Conservation (phyloP, 1,140 invertebrate species). For the Hyles euphorbiae region DNA sequence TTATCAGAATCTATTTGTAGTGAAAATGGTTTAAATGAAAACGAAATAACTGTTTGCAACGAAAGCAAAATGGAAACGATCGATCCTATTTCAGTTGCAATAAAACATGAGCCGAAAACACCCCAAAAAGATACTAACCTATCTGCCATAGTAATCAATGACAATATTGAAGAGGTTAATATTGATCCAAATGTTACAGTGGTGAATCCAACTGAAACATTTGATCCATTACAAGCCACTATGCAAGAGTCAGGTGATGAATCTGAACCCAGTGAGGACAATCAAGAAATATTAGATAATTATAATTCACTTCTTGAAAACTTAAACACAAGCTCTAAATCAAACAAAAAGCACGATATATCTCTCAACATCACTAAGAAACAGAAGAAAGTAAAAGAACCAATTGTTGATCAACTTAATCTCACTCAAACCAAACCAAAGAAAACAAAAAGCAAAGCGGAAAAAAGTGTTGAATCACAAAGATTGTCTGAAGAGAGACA, state of each 20-base stretch:
- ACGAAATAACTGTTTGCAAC: slow-evolving; percentile 48
- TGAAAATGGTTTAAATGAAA: slow-evolving; percentile 40
- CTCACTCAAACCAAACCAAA: slow-evolving; percentile 43
- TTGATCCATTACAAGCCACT: slow-evolving; percentile 42
- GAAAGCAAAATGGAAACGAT: slow-evolving; percentile 24
- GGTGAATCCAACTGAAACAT: slow-evolving; percentile 21
- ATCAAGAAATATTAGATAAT: slow-evolving; percentile 51
- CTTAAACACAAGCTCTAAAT: slow-evolving; percentile 37
- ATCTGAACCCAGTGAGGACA: slow-evolving; percentile 39
- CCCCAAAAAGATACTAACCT: slow-evolving; percentile 34
- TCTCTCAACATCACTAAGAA: slow-evolving; percentile 48
- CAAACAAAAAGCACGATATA: slow-evolving; percentile 34
- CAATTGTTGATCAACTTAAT: slow-evolving; percentile 58
- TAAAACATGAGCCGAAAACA: slow-evolving; percentile 52
- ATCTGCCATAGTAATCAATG: slow-evolving; percentile 34
- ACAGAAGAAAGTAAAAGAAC: slow-evolving; percentile 34
- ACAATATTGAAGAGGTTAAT: slow-evolving; percentile 28
- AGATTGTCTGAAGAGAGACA: slow-evolving; percentile 8
- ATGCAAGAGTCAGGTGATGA: slow-evolving; percentile 23
- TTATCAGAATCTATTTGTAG: slow-evolving; percentile 30
- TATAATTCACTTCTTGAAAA: slow-evolving; percentile 51
- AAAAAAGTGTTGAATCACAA: slow-evolving; percentile 2
- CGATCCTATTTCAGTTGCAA: slow-evolving; percentile 35
- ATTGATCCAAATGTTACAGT: slow-evolving; percentile 27
- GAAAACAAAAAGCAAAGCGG: slow-evolving; percentile 17